Evolutionary conservation across 2,113 vertebrate genomes (phyloP).

Genomic region (Zapornia atra): DNA sequence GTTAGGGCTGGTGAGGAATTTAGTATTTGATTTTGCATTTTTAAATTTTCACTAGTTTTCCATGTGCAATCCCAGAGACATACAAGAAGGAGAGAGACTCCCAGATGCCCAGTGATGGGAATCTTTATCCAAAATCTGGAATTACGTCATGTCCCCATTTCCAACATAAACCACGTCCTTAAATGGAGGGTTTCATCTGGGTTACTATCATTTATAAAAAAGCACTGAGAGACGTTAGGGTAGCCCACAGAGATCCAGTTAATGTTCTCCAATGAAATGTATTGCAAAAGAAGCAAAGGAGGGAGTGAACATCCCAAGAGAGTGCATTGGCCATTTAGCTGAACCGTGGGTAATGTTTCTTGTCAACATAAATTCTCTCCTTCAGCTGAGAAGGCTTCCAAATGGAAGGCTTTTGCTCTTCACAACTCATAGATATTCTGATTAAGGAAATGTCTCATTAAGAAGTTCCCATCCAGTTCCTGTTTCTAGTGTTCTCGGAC

Average conservation of each 20-base stretch:
- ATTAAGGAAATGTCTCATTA: constrained; percentile 16
- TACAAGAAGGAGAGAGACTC: background rate
- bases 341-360: background rate
- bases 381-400: background rate
- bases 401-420: background rate
- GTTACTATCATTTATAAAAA: background rate
- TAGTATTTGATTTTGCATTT: background rate
- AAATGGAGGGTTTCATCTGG: background rate
- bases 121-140: background rate
- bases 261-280: background rate
- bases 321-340: background rate
- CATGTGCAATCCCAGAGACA: background rate
- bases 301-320: background rate
- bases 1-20: background rate
- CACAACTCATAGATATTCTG: background rate
- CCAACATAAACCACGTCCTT: background rate
- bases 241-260: background rate
- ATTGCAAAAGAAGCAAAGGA: background rate
- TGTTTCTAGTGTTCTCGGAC: background rate
- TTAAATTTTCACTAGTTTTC: background rate
- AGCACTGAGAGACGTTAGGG: background rate
- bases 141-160: background rate
- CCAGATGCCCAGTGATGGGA: background rate
- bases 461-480: background rate
- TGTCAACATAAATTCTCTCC: background rate